phyloP scores from a whole-genome alignment of 2,797 vertebrate species.

The Protosalanx chinensis region DNA sequence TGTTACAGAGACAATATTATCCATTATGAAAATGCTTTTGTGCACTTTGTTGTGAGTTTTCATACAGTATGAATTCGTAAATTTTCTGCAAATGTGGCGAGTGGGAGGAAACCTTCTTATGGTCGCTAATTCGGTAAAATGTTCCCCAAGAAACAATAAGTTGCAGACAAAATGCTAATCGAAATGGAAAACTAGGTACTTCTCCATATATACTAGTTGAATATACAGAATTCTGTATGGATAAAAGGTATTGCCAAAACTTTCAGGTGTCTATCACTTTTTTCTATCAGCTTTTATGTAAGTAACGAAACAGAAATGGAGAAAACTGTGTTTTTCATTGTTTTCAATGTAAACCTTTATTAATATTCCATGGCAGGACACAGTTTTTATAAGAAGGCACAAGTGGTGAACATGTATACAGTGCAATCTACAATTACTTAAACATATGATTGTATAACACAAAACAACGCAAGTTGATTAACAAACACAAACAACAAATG shows the following conservation, averaged over 20 bases:
- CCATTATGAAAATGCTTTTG: conserved; percentile 13
- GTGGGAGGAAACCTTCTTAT: neutral
- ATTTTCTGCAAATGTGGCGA: conserved; percentile 7
- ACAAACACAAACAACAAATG: conserved; percentile 20
- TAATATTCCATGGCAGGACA: conserved; percentile 56
- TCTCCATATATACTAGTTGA: too few species aligned
- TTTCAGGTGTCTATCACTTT: too few species aligned
- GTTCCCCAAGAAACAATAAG: neutral
- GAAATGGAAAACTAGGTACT: too few species aligned
- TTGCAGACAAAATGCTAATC: too few species aligned
- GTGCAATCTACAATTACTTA: conserved; percentile 26
- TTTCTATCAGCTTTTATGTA: too few species aligned
- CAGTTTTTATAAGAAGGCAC: conserved; percentile 66
- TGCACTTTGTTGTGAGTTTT: conserved; percentile 35
- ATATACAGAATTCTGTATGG: too few species aligned
- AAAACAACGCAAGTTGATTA: conserved; percentile 25
- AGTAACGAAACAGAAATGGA: conserved; percentile 20
- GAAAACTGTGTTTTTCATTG: conserved; percentile 35
- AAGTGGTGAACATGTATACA: conserved; percentile 49
- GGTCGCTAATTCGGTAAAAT: neutral
- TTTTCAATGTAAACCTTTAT: conserved; percentile 78
- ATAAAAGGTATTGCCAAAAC: too few species aligned
- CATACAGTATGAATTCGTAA: neutral
- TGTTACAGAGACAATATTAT: conserved; percentile 15
- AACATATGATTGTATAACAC: conserved; percentile 38